Percentiles rank a stretch among this genome's conserved stretches.
Evolutionary conservation across 2,797 vertebrate species (phyloP).

Genomic region (Lacerta bilineata): DNA sequence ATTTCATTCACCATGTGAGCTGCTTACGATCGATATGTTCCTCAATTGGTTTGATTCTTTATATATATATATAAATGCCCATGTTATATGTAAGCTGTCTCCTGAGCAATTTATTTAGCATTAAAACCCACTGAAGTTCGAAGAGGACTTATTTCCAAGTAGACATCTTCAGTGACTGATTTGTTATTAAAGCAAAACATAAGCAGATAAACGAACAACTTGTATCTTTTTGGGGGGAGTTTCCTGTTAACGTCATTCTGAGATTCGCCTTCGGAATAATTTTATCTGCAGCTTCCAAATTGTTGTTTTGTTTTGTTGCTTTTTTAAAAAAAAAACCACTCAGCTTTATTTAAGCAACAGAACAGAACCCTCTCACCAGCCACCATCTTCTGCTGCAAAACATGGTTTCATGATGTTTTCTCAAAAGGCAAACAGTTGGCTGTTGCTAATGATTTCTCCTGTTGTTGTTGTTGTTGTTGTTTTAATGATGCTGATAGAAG

Average conservation of each 20-base stretch:
- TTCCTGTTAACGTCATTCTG: not conserved
- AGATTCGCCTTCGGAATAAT: not conserved
- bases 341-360: not conserved
- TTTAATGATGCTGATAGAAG: constrained; percentile 72
- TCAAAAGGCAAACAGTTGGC: not conserved
- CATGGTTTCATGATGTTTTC: not conserved
- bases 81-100: no score
- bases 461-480: constrained; percentile 70
- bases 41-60: not conserved
- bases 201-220: not conserved
- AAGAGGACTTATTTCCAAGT: not conserved
- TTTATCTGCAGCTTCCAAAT: not conserved
- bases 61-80: not conserved
- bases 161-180: not conserved
- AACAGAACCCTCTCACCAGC: not conserved
- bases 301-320: not conserved
- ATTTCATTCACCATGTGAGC: not conserved
- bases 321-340: no score
- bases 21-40: not conserved
- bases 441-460: constrained; percentile 83
- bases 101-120: not conserved
- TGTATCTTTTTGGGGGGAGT: not conserved
- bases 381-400: not conserved
- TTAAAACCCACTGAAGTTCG: not conserved
- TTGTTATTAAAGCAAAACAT: not conserved